Conservation (phyloP, 2,888 invertebrate species). For the Ormia ochracea region DNA sequence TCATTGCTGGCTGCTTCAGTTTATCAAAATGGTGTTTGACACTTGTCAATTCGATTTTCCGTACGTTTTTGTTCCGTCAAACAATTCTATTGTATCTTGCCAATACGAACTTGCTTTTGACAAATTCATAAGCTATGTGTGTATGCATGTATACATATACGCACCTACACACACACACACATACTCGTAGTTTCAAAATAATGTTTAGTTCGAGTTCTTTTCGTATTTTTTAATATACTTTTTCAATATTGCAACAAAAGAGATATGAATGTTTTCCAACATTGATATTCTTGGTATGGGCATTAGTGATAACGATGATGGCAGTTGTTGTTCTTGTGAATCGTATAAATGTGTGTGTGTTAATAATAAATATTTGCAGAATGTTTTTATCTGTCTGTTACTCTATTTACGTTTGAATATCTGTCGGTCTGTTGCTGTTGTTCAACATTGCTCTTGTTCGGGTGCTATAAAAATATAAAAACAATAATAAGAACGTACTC, state of each 20-base stretch:
- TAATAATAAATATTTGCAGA: conserved; percentile 8
- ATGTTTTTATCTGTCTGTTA: conserved; percentile 30
- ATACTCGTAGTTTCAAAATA: background rate
- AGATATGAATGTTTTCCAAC: conserved; percentile 34
- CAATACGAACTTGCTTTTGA: conserved; percentile 24
- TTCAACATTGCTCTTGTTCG: conserved; percentile 47
- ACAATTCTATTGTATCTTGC: conserved; percentile 4
- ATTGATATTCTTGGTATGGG: conserved; percentile 12
- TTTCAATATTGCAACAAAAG: conserved; percentile 27
- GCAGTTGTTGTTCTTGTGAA: conserved; percentile 4
- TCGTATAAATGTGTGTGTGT: no score
- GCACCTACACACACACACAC: no score
- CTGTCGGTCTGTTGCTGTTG: conserved; percentile 13
- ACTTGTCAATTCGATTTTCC: conserved; percentile 28
- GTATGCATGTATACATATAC: no score
- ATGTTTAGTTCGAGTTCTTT: conserved; percentile 1
- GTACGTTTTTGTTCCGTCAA: conserved; percentile 12
- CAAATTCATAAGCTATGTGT: conserved; percentile 20
- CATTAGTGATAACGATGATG: background rate
- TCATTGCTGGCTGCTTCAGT: background rate
- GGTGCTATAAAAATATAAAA: conserved; percentile 52
- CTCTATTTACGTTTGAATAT: conserved; percentile 44
- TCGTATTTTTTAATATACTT: conserved; percentile 9
- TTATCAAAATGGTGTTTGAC: conserved; percentile 15
- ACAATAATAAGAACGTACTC: conserved; percentile 43